Evolutionary conservation across 2,797 vertebrate species (phyloP), one percentile per base, ranked within the genome.

Genomic region (Masticophis lateralis): DNA sequence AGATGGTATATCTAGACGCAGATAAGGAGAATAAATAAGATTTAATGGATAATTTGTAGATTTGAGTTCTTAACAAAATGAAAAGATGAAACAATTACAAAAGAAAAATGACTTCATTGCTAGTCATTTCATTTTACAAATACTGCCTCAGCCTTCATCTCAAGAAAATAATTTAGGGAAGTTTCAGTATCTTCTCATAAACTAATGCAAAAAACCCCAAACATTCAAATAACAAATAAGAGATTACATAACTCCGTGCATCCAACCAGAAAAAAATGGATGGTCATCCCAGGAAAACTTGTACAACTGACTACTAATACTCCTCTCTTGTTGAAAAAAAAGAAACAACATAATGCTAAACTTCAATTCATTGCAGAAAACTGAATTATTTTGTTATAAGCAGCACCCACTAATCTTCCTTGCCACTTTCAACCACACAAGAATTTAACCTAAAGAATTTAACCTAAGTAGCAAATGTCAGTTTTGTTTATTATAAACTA

Each of bases 281-380:
- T 10, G 57, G 87, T 59, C 32, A 22, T 22, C 32, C 53, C 53
- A 79, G 20, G 14, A 95, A 88, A 94, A 94, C 92, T 90, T 63
- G 79, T 93, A 66, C 47, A 63, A 95, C 66, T 90, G 90, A 96
- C 91, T 87, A 95, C 93, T 93, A 0, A 28, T 91, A 93, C 69
- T 92, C 96, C 27, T 92, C 93, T 94, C 87, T 92, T 47, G 93
- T 95, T 87, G 91, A 95, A 95, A 94, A 74, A 51, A 63, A 27
- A 0, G 1, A 93, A 63, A 66, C 47, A 95, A 93, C 92, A 92
- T 88, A 94, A 86, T 89, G 14, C 0, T 88, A n/a, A 20, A 88
- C 63, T 92, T 60, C 43, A 89, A 61, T 61, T 55, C 66, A 89
- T 6, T 43, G 47, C 22, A 55, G n/a, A 60, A 91, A 63, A 59